Percentiles rank a stretch among this genome's conserved stretches.
phyloP scores from a whole-genome alignment of 2,797 vertebrate genomes.

The Paramormyrops hopkinsi region DNA sequence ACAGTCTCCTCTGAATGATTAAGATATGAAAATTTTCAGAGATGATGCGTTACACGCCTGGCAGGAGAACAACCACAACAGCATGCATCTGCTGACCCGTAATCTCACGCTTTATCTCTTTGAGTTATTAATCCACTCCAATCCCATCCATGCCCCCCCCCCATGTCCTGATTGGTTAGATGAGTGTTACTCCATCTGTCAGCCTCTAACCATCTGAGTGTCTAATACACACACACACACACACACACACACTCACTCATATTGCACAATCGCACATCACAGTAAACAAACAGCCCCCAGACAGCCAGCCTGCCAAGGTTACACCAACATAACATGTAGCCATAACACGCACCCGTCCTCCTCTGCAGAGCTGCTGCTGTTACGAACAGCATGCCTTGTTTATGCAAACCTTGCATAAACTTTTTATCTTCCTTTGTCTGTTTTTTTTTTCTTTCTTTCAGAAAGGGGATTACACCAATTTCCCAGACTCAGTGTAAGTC shows the following conservation, averaged over 20 bases:
- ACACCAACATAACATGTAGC: background rate
- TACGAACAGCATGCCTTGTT: background rate
- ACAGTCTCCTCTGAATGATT: background rate
- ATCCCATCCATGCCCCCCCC: constrained; percentile 31
- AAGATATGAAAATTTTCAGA: background rate
- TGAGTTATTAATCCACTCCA: constrained; percentile 38
- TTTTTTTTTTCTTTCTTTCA: background rate
- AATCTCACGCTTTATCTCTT: constrained; percentile 36
- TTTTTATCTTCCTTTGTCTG: background rate
- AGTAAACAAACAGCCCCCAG: constrained; percentile 16
- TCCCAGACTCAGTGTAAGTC: background rate
- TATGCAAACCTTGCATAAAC: background rate
- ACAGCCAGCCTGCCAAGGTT: background rate
- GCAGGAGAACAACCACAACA: background rate
- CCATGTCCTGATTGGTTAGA: constrained; percentile 26
- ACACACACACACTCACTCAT: constrained; percentile 18
- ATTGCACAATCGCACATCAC: background rate
- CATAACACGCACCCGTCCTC: background rate
- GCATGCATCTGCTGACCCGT: background rate
- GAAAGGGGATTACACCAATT: background rate
- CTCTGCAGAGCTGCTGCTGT: background rate
- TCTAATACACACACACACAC: constrained; percentile 9
- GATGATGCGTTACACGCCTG: background rate
- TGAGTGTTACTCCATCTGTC: constrained; percentile 34
- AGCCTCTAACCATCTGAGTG: constrained; percentile 17